Evolutionary conservation across 2,797 vertebrate genomes (phyloP).

Genomic region (Rhodeus uyekii): DNA sequence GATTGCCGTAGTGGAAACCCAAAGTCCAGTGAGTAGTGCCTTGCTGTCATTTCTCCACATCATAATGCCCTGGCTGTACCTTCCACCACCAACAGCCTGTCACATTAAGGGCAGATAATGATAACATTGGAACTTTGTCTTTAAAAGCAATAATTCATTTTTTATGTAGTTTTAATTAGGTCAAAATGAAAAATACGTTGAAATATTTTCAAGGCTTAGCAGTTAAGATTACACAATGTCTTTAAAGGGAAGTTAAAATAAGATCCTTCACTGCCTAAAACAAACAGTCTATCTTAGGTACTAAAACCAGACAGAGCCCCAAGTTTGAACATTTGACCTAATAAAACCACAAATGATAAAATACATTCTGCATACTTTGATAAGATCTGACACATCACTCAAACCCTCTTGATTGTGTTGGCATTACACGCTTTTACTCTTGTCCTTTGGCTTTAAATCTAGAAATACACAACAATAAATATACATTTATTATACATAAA

Average conservation of each 20-base stretch:
- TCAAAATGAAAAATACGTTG: not conserved
- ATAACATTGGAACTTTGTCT: not conserved
- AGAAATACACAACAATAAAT: not conserved
- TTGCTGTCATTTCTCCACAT: slow-evolving; percentile 55
- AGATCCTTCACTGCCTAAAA: not conserved
- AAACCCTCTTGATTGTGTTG: not conserved
- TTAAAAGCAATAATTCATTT: not conserved
- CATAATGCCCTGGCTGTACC: slow-evolving; percentile 29
- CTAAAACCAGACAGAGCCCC: not conserved
- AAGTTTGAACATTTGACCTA: not conserved
- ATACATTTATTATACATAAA: not conserved
- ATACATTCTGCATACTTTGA: not conserved
- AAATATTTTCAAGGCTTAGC: not conserved
- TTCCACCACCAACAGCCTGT: slow-evolving; percentile 10
- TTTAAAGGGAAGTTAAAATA: not conserved
- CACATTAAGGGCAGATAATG: not conserved
- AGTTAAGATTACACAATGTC: not conserved
- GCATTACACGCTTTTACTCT: not conserved
- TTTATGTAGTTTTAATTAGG: not conserved
- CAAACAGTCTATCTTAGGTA: not conserved
- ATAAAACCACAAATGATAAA: not conserved
- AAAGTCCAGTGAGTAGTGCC: slow-evolving; percentile 58
- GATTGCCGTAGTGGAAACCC: slow-evolving; percentile 40
- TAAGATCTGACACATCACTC: not conserved
- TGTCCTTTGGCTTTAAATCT: not conserved